Percentiles rank a stretch among this genome's conserved stretches.
Conservation (phyloP, 1,140 invertebrate genomes). For the Atta colombica region DNA sequence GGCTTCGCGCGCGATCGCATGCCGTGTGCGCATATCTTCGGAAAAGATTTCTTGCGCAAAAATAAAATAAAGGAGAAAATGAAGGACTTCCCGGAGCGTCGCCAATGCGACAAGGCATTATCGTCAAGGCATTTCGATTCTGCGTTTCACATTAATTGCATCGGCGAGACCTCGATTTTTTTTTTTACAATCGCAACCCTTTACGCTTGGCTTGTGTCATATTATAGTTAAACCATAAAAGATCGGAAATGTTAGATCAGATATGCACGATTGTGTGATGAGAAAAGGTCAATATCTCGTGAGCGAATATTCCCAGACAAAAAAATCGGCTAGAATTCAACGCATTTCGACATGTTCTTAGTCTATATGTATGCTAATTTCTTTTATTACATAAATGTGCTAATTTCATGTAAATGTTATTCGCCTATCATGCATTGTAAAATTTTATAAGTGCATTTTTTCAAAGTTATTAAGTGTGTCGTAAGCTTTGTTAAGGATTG, state of each 20-base stretch:
- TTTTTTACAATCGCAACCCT: neutral
- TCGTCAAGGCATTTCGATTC: neutral
- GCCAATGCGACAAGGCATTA: neutral
- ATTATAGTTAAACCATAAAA: neutral
- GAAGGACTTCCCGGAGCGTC: slow-evolving; percentile 17
- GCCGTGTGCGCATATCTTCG: slow-evolving; percentile 24
- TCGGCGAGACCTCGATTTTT: neutral
- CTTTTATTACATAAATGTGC: neutral
- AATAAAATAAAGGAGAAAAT: slow-evolving; percentile 17
- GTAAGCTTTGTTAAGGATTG: neutral
- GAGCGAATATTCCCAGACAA: neutral
- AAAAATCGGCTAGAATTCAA: neutral
- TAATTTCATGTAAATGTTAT: slow-evolving; percentile 43
- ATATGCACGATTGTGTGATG: neutral
- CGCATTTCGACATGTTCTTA: neutral
- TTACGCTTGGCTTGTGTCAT: slow-evolving; percentile 6
- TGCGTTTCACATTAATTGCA: slow-evolving; percentile 12
- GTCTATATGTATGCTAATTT: neutral
- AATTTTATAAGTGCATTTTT: slow-evolving; percentile 11
- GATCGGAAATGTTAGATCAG: slow-evolving; percentile 30
- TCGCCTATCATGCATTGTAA: neutral
- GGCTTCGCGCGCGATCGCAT: slow-evolving; percentile 12
- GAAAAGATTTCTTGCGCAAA: slow-evolving; percentile 7
- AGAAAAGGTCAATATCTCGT: slow-evolving; percentile 39
- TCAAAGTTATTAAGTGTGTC: neutral